Evolutionary conservation across 2,797 vertebrate species (phyloP), one percentile per base, ranked within the genome.

Genomic region (Clamator glandarius): DNA sequence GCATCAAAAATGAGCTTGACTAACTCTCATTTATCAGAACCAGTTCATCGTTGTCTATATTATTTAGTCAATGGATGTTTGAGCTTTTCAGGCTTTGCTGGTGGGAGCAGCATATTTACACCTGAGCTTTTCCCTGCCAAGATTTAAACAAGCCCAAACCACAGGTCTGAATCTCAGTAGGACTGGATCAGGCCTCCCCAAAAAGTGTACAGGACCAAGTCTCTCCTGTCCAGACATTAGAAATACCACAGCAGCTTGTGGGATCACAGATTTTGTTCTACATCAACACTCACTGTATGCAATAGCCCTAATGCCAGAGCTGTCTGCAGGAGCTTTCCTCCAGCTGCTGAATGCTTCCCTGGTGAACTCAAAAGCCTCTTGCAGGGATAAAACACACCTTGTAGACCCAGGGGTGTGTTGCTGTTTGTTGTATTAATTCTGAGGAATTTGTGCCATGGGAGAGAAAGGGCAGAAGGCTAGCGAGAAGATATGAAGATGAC

Each of bases 251-350:
- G 1, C 35, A 59, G 33, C 62, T 39, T 7, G 17, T 4, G 12
- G 33, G 39, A 54, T 4, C 15, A 35, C 2, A 33, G 57, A 8
- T 63, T 59, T 80, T 36, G 5, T 70, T 57, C 20, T 62, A 62
- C 1, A 42, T 19, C 2, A 14, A 23, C 1, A 12, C 9, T 11
- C 6, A 1, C 1, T 2, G 35, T 11, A 11, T 0, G 0, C 1
- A 3, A 16, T 5, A 31, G 26, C 18, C n/a, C 13, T 6, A 1
- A 29, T 59, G 42, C 41, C 57, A 39, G 52, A 52, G 23, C 12
- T 57, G 24, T 62, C 26, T 13, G 13, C 2, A 1, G 55, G 57
- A 87, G 23, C 12, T 16, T 52, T 68, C 20, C 42, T 66, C 21
- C 2, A 0, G 28, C 52, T 73, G 48, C 75, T 57, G 3, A 9